Evolutionary conservation across 1,140 invertebrate species (phyloP).

Genomic region (Drosophila leontia): DNA sequence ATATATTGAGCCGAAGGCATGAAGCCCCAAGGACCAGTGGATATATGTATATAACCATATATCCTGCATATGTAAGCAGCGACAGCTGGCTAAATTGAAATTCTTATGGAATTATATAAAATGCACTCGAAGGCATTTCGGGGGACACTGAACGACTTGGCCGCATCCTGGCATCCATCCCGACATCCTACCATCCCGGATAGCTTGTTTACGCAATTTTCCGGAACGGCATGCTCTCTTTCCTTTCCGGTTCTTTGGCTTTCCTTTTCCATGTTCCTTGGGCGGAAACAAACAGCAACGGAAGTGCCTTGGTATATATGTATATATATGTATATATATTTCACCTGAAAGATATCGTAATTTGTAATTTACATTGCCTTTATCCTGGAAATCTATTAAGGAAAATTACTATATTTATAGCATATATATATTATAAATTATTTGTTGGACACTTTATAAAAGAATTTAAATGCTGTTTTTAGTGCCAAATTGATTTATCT

Average conservation of each 20-base stretch:
- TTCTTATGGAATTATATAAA: constrained; percentile 54
- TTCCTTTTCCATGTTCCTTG: background rate
- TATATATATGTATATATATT: no score
- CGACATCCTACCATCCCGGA: background rate
- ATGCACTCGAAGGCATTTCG: constrained; percentile 52
- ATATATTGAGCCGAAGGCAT: constrained; percentile 2
- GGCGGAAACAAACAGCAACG: constrained; percentile 2
- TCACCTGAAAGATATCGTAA: constrained; percentile 4
- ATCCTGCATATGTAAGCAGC: constrained; percentile 15
- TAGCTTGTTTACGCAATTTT: constrained; percentile 25
- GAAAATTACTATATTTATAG: no score
- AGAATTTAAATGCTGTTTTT: no score
- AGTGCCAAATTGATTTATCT: no score
- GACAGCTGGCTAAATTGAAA: constrained; percentile 44
- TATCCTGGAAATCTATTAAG: background rate
- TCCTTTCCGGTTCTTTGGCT: background rate
- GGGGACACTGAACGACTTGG: constrained; percentile 8
- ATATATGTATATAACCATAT: background rate
- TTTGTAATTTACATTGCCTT: constrained; percentile 22
- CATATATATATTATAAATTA: no score
- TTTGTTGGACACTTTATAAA: background rate
- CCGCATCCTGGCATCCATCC: background rate
- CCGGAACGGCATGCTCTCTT: background rate
- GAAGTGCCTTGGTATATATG: no score
- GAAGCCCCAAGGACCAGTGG: background rate